These are phyloP conservation scores for Plotosus lineatus DNA, from an alignment of 2,113 vertebrate species.

Conservation along the genomic window DNA sequence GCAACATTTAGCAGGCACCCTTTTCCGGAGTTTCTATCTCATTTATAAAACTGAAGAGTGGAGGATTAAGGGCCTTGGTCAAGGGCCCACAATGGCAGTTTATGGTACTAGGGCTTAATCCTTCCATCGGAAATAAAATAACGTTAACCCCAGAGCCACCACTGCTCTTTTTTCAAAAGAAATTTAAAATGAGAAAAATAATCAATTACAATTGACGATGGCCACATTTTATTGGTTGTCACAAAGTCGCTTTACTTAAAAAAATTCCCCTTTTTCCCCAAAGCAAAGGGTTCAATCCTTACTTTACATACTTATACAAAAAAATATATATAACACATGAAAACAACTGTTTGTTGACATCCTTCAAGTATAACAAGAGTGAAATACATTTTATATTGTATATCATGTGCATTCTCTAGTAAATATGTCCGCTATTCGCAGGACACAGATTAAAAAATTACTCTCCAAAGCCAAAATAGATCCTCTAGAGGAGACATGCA, in stretches of 20 bases:
- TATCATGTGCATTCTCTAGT: slow-evolving; percentile 37
- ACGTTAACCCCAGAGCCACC: too few relatives aligned
- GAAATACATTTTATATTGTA: slow-evolving; percentile 37
- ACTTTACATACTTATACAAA: background rate
- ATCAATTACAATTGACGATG: background rate
- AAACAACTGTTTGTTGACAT: background rate
- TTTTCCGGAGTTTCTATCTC: too few relatives aligned
- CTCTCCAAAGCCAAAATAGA: slow-evolving; percentile 28
- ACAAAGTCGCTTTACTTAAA: background rate
- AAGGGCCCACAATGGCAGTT: too few relatives aligned
- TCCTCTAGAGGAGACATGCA: slow-evolving; percentile 37
- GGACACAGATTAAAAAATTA: background rate
- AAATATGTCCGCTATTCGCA: slow-evolving; percentile 10
- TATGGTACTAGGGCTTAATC: too few relatives aligned
- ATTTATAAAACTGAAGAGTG: too few relatives aligned
- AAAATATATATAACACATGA: background rate
- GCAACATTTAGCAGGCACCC: slow-evolving; percentile 11
- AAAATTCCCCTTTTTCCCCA: background rate
- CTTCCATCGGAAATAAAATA: too few relatives aligned
- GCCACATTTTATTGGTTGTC: background rate
- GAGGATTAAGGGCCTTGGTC: too few relatives aligned
- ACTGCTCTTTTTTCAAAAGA: background rate
- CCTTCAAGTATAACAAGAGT: slow-evolving; percentile 44
- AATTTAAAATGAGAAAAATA: background rate
- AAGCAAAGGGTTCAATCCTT: slow-evolving; percentile 11